Percentiles rank a stretch among this genome's conserved stretches.
Evolutionary conservation across 1,140 invertebrate species (phyloP).

Genomic region (Bombus sibiricus): DNA sequence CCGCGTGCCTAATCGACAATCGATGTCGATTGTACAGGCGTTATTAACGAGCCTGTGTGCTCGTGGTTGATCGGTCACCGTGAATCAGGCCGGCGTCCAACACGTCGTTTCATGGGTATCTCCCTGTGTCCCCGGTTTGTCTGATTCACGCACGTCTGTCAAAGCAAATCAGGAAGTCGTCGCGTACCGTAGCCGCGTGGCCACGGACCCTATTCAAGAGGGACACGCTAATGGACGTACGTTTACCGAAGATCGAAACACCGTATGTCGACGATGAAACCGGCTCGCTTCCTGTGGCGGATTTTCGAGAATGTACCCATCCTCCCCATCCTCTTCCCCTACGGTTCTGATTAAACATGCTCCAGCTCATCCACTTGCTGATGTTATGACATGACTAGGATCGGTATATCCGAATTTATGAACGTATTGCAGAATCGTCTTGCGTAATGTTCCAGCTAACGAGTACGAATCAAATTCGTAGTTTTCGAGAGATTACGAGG

Average conservation of each 20-base stretch:
- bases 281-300: constrained; percentile 29
- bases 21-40: constrained; percentile 64
- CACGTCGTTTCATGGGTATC: constrained; percentile 66
- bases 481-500: background rate
- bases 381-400: constrained; percentile 7
- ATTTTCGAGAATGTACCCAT: constrained; percentile 32
- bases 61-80: constrained; percentile 63
- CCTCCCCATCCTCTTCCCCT: background rate
- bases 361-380: background rate
- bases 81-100: constrained; percentile 63
- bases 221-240: constrained; percentile 37
- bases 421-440: background rate
- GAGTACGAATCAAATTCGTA: background rate
- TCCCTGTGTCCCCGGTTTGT: constrained; percentile 63
- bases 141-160: constrained; percentile 69
- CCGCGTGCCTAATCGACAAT: constrained; percentile 57
- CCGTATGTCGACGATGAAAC: constrained; percentile 42
- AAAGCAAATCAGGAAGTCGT: constrained; percentile 66
- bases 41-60: constrained; percentile 66
- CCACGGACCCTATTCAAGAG: constrained; percentile 37
- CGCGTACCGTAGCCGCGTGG: constrained; percentile 30
- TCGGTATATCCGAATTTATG: background rate
- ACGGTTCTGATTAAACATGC: background rate
- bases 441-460: background rate
- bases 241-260: constrained; percentile 52